Evolutionary conservation across 2,888 invertebrate species (phyloP).

Genomic region (Temnothorax unifasciatus): DNA sequence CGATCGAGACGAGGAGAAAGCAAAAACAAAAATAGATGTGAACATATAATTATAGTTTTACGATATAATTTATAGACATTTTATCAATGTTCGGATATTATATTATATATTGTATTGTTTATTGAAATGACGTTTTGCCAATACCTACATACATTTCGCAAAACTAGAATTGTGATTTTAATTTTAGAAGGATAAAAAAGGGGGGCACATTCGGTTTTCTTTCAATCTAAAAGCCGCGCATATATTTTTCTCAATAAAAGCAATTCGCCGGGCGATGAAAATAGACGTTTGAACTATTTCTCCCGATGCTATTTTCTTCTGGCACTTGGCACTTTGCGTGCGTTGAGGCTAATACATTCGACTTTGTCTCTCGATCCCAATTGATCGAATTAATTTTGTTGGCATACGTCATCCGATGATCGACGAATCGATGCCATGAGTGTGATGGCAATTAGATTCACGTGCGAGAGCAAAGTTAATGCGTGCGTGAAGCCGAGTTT

Average conservation of each 20-base stretch:
- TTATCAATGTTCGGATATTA: background rate
- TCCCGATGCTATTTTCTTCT: conserved; percentile 41
- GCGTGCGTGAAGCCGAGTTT: conserved; percentile 46
- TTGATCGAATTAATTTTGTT: conserved; percentile 64
- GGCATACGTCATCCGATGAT: conserved; percentile 48
- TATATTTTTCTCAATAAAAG: conserved; percentile 28
- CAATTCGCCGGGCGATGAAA: conserved; percentile 38
- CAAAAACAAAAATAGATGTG: background rate
- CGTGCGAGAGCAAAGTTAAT: conserved; percentile 59
- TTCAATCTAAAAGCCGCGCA: background rate
- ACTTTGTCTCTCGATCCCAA: conserved; percentile 50
- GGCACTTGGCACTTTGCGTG: conserved; percentile 46
- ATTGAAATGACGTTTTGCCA: background rate
- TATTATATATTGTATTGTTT: background rate
- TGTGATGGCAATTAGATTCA: conserved; percentile 61
- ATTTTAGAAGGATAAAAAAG: background rate
- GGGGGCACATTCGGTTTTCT: background rate
- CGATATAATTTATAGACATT: background rate
- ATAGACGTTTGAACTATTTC: conserved; percentile 33
- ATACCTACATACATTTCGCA: background rate
- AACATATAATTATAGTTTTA: background rate
- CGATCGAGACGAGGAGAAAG: background rate
- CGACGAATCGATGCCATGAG: conserved; percentile 53
- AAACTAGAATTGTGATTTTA: background rate
- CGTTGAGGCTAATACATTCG: conserved; percentile 6